Conservation (phyloP, 1,140 invertebrate genomes). For the Oncopodura yosiiana region DNA sequence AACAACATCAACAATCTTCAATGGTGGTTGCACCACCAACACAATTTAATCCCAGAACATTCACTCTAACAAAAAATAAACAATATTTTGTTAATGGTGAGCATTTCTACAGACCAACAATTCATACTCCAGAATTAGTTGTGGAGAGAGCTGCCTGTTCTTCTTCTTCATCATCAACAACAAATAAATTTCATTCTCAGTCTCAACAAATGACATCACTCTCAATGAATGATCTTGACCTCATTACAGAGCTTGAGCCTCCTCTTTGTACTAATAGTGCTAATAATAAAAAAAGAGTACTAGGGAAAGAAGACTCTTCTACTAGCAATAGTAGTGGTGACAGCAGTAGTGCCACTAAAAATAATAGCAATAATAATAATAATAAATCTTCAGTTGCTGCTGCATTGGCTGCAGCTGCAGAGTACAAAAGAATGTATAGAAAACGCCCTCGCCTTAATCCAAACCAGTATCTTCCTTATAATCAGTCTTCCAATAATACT, state of each 20-base stretch:
- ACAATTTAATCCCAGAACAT: slow-evolving; percentile 3
- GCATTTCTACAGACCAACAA: neutral
- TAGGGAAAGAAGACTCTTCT: neutral
- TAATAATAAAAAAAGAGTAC: neutral
- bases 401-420: slow-evolving; percentile 5
- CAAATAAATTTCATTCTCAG: neutral
- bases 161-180: neutral
- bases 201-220: slow-evolving; percentile 17
- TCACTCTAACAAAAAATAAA: slow-evolving; percentile 9
- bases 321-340: neutral
- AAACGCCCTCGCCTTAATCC: slow-evolving; percentile 5
- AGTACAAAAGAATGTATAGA: slow-evolving; percentile 24
- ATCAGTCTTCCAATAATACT: no score
- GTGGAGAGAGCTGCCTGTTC: neutral
- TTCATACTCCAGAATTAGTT: slow-evolving; percentile 5
- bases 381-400: no score
- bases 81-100: neutral
- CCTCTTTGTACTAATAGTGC: neutral
- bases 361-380: neutral
- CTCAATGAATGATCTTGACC: slow-evolving; percentile 32
- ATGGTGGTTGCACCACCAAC: neutral
- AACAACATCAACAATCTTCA: neutral
- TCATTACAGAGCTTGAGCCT: slow-evolving; percentile 17
- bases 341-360: neutral
- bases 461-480: no score